Evolutionary conservation across 2,797 vertebrate genomes (phyloP).

Genomic region (Vireo griseus): DNA sequence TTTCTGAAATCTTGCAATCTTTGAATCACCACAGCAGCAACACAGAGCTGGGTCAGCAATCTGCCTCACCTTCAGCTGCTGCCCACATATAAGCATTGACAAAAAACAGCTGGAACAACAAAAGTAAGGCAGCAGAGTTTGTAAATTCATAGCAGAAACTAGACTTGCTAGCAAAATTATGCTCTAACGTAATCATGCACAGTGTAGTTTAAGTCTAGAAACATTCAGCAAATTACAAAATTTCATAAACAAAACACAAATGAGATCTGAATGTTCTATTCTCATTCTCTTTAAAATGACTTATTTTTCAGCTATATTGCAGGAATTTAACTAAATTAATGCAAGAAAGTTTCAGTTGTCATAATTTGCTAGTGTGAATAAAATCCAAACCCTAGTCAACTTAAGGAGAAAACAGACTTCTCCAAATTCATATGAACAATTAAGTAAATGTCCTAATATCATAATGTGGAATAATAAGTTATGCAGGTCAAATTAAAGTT

Average conservation of each 20-base stretch:
- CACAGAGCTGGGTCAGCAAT: not conserved
- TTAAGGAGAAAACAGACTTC: not conserved
- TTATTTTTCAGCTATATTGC: not conserved
- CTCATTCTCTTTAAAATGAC: not conserved
- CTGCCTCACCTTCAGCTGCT: not conserved
- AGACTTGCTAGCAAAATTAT: not conserved
- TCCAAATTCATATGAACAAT: not conserved
- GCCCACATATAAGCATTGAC: not conserved
- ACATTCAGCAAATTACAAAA: not conserved
- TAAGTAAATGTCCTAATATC: not conserved
- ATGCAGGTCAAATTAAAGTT: not conserved
- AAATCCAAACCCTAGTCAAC: not conserved
- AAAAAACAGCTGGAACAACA: not conserved
- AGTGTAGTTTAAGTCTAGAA: not conserved
- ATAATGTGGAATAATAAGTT: not conserved
- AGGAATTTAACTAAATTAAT: not conserved
- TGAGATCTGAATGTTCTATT: not conserved
- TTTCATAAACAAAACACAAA: not conserved
- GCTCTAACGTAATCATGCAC: not conserved
- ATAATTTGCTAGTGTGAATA: not conserved
- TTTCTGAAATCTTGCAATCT: not conserved
- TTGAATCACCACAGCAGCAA: not conserved
- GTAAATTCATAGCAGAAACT: not conserved
- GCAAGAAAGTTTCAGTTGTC: not conserved
- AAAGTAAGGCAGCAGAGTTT: not conserved